Conservation (phyloP, 2,888 invertebrate genomes). For the Pemphredon lugubris region DNA sequence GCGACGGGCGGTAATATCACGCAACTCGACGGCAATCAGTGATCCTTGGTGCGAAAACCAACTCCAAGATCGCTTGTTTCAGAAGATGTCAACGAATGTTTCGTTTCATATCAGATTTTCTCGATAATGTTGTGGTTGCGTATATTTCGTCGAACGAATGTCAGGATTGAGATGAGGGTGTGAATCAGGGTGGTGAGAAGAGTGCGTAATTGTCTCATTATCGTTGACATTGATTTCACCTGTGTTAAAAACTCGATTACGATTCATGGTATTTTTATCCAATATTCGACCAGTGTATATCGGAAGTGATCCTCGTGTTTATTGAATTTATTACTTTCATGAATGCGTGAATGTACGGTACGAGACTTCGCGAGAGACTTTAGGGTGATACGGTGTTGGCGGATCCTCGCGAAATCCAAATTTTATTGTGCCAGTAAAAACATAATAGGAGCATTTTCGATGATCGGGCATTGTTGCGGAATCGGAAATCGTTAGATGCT, state of each 20-base stretch:
- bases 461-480: neutral
- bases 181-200: constrained; percentile 32
- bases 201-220: constrained; percentile 39
- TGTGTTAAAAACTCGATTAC: neutral
- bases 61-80: constrained; percentile 24
- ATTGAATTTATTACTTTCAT: neutral
- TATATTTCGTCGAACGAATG: constrained; percentile 24
- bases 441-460: neutral
- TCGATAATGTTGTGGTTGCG: constrained; percentile 22
- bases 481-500: constrained; percentile 1
- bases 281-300: neutral
- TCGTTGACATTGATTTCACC: neutral
- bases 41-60: constrained; percentile 19
- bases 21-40: constrained; percentile 19
- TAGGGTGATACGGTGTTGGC: too few relatives aligned
- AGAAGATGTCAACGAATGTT: neutral
- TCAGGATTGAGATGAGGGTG: constrained; percentile 40
- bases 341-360: constrained; percentile 2
- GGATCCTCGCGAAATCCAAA: too few relatives aligned
- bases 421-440: neutral
- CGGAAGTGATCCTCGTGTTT: neutral
- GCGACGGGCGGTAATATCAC: constrained; percentile 28
- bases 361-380: neutral
- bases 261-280: neutral
- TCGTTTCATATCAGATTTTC: neutral